These are phyloP conservation scores for Porites lobata DNA, from an alignment of 92 coral and sea anemone species.

Conservation along the genomic window DNA sequence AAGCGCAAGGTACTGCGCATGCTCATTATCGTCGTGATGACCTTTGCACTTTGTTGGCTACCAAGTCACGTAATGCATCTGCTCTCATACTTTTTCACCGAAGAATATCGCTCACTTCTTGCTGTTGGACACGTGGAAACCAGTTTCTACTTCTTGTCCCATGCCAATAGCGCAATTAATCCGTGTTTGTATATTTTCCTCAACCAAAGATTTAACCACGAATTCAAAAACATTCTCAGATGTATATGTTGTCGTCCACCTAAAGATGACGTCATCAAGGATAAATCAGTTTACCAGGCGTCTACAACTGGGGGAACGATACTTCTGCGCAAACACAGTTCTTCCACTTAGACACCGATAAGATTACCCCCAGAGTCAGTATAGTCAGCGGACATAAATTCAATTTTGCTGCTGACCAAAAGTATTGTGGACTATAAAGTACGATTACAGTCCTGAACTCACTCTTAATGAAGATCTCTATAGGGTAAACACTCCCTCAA, in stretches of 20 bases:
- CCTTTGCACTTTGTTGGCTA: conserved; percentile 87
- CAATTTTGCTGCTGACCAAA: too few relatives aligned
- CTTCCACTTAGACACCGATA: not conserved
- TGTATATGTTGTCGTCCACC: conserved; percentile 33
- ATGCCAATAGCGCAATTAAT: conserved; percentile 89
- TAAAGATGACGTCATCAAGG: not conserved
- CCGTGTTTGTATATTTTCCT: conserved; percentile 83
- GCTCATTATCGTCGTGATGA: conserved; percentile 81
- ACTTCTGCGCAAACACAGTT: conserved; percentile 11
- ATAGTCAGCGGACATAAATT: too few relatives aligned
- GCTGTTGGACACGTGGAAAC: conserved; percentile 54
- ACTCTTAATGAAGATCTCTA: too few relatives aligned
- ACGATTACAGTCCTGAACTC: too few relatives aligned
- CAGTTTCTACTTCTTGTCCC: conserved; percentile 76
- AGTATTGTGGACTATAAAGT: too few relatives aligned
- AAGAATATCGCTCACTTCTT: conserved; percentile 19
- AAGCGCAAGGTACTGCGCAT: conserved; percentile 91
- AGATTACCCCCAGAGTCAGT: not conserved
- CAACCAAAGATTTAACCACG: conserved; percentile 78
- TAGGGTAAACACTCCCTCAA: too few relatives aligned
- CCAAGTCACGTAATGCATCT: conserved; percentile 85
- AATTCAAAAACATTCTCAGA: conserved; percentile 72
- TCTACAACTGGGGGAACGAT: not conserved
- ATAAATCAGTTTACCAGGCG: conserved; percentile 5
- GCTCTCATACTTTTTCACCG: conserved; percentile 53